Conservation (phyloP, 2,888 invertebrate genomes). For the Acanthococcus lagerstroemiae region DNA sequence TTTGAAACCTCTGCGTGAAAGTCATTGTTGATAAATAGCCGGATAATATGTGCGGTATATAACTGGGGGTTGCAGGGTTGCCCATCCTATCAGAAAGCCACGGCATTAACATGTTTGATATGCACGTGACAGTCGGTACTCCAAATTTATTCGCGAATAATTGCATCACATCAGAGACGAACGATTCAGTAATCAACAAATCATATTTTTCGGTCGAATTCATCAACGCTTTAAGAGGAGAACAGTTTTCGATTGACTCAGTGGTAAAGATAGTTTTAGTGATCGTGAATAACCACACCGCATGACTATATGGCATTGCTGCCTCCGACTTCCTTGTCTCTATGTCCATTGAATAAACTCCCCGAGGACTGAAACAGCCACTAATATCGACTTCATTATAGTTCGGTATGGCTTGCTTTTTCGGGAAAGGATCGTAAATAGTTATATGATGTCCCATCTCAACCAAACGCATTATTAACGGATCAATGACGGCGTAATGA, state of each 20-base stretch:
- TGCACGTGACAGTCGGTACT: background rate
- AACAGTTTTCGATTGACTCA: background rate
- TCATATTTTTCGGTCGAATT: slow-evolving; percentile 32
- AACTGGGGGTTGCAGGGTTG: slow-evolving; percentile 33
- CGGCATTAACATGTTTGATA: slow-evolving; percentile 22
- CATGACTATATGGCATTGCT: background rate
- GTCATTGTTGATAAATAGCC: background rate
- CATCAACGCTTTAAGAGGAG: slow-evolving; percentile 4
- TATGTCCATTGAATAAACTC: no score
- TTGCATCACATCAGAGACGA: background rate
- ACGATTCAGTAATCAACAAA: slow-evolving; percentile 3
- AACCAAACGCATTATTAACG: slow-evolving; percentile 22
- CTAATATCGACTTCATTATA: background rate
- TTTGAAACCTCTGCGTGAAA: background rate
- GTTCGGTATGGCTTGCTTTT: slow-evolving; percentile 11
- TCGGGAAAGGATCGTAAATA: background rate
- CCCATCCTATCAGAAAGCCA: slow-evolving; percentile 35
- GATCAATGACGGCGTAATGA: slow-evolving; percentile 26
- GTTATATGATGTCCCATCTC: slow-evolving; percentile 32
- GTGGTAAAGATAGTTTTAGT: background rate
- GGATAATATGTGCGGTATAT: background rate
- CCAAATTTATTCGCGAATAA: slow-evolving; percentile 10
- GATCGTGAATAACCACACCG: background rate
- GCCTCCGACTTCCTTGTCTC: background rate
- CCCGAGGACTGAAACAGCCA: background rate